Evolutionary conservation across 1,140 invertebrate species (phyloP).

Genomic region (Euura lappo): DNA sequence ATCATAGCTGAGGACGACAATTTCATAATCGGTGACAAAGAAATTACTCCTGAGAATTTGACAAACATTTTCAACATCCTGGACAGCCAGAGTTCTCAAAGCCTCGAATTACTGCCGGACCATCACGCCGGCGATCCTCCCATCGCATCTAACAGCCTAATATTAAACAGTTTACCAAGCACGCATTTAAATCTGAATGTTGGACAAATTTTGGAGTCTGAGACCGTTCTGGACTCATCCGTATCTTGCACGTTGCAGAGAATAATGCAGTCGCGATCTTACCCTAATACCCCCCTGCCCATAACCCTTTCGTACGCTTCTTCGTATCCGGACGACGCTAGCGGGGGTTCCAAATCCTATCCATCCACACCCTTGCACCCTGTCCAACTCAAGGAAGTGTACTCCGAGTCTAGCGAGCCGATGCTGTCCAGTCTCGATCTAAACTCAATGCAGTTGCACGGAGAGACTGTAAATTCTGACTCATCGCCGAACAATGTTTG

Average conservation of each 20-base stretch:
- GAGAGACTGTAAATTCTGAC: conserved; percentile 29
- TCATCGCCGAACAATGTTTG: conserved; percentile 32
- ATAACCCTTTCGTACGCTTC: conserved; percentile 30
- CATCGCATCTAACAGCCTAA: conserved; percentile 35
- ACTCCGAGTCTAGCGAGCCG: conserved; percentile 51
- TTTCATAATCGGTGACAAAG: conserved; percentile 52
- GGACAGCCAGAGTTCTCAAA: conserved; percentile 45
- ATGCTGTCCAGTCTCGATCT: conserved; percentile 56
- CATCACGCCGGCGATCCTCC: conserved; percentile 37
- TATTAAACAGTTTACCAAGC: conserved; percentile 39
- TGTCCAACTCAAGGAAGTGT: conserved; percentile 40
- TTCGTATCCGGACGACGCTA: conserved; percentile 44
- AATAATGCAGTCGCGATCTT: conserved; percentile 54
- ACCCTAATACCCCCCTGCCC: conserved; percentile 58
- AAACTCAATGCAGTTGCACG: conserved; percentile 50
- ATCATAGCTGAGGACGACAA: conserved; percentile 49
- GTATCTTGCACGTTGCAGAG: conserved; percentile 35
- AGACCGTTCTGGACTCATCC: conserved; percentile 33
- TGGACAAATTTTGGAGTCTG: conserved; percentile 39
- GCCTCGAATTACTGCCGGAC: conserved; percentile 42
- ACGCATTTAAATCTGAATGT: conserved; percentile 36
- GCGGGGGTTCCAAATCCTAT: conserved; percentile 53
- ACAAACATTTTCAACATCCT: conserved; percentile 55
- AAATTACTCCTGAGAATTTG: conserved; percentile 55
- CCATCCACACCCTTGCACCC: conserved; percentile 55